Base-by-base conservation (phyloP, 1,140 invertebrate species). In the Drosophila hydei region DNA sequence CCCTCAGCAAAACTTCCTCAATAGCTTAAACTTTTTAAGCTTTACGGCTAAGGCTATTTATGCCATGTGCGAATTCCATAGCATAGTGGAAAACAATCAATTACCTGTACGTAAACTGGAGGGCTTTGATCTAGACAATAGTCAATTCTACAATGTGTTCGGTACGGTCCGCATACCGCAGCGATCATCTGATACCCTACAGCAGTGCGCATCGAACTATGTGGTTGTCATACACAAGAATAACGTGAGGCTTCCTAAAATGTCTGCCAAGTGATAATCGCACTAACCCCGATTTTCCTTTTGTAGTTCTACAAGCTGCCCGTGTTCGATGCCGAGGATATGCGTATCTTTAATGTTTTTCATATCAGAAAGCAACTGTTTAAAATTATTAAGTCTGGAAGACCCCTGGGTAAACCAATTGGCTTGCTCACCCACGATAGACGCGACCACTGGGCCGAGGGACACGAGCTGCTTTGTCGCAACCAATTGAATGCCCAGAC, bases 111-210 rank as follows among this genome's bases (percentile, higher is more conserved):
- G 97, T 84, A 95, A 93, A 91, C 94, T 96, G 92, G 96, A 96
- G 1, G 94, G 95, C 73, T 93, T 93, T 67, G 94, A 95, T 0
- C 91, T 98, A 48, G 97, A 98, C 90, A 98, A 98, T 96, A 93
- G 94, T 45, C 97, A 98, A 88, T 98, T 97, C 89, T 94, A 95
- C 55, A 95, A 96, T 91, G 94, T 98, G 47, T 95, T 98, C 87
- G 96, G 96, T 4, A 97, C 96, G 2, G 96, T 96, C 90, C 93
- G 97, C 43, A 94, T 95, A 58, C 97, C 97, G 7, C 92, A 93
- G 6, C 79, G 92, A 21, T 93, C 93, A 58, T 89, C 92, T 47
- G 97, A 98, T 91, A 81, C 90, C 45, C 89, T 97, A 33, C 93
- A 95, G 16, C 95, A 94, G 70, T 93, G 94, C 88, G 89, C 92